Evolutionary conservation across 2,797 vertebrate genomes (phyloP).

Genomic region (Cryptoprocta ferox): DNA sequence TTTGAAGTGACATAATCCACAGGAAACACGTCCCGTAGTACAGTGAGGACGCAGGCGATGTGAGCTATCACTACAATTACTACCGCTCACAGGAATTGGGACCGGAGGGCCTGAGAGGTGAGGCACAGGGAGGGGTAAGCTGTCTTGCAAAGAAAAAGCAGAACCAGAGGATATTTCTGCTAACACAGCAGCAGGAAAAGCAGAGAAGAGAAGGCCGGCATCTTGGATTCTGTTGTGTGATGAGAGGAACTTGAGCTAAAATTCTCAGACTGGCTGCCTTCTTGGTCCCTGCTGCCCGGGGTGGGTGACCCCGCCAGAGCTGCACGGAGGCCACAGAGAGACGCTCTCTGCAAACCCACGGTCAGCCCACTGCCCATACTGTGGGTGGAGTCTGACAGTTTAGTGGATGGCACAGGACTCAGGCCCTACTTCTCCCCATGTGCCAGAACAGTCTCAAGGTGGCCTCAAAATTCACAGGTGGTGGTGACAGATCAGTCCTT

Average conservation of each 20-base stretch:
- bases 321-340: accelerated
- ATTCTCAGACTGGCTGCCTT: neutral
- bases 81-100: neutral
- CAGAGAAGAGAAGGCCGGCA: neutral
- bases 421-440: neutral
- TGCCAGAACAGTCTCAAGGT: neutral
- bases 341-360: neutral
- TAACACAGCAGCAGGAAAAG: neutral
- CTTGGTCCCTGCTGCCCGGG: accelerated
- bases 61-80: neutral
- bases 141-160: neutral
- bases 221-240: neutral
- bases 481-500: neutral
- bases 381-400: neutral
- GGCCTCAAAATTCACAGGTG: neutral
- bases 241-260: neutral
- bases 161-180: neutral
- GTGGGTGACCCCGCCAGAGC: neutral
- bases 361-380: neutral
- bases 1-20: neutral
- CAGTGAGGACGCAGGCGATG: neutral
- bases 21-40: neutral
- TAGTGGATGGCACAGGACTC: neutral
- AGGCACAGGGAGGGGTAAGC: neutral
- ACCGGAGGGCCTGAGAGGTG: neutral